Evolutionary conservation across 2,797 vertebrate species (phyloP).

Genomic region (Spinus olivaceus): DNA sequence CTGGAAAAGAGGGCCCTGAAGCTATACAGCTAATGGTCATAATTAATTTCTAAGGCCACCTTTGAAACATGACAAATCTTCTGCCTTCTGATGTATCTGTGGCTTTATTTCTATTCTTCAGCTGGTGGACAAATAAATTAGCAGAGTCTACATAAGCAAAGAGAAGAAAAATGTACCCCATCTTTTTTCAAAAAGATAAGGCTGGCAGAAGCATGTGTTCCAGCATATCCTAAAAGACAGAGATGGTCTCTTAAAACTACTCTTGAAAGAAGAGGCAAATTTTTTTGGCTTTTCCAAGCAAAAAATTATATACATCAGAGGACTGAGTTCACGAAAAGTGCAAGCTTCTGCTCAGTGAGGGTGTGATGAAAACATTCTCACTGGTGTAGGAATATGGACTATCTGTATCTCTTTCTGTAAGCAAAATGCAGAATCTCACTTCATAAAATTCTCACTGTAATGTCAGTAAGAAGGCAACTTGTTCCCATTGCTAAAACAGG

Average conservation of each 20-base stretch:
- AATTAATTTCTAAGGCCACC: background rate
- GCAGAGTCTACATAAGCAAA: background rate
- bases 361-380: background rate
- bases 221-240: background rate
- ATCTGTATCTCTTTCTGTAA: background rate
- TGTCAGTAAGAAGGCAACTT: background rate
- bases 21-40: background rate
- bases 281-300: background rate
- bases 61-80: background rate
- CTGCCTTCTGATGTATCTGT: background rate
- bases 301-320: background rate
- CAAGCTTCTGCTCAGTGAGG: background rate
- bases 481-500: background rate
- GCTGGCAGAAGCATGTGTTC: background rate
- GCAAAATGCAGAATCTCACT: background rate
- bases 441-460: background rate
- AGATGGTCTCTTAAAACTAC: background rate
- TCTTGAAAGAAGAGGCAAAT: background rate
- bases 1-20: background rate
- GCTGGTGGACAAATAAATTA: background rate
- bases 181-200: background rate
- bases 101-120: background rate
- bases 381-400: background rate
- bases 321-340: background rate
- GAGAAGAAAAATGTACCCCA: background rate